Conservation (phyloP, 1,140 invertebrate genomes). For the Polypedilum vanderplanki region DNA sequence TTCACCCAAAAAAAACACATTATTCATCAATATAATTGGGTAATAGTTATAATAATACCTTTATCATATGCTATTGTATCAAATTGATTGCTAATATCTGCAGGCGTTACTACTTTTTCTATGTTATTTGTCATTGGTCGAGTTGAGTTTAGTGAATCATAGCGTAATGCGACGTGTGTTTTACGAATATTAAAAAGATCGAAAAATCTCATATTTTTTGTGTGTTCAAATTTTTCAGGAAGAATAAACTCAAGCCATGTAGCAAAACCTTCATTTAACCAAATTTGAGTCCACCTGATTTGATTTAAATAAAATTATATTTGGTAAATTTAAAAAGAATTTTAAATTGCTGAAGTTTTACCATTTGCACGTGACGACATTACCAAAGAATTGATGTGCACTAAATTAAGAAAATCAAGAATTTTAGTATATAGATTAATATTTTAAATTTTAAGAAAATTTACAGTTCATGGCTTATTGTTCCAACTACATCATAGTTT, state of each 20-base stretch:
- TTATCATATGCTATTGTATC: slow-evolving; percentile 50
- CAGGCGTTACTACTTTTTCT: slow-evolving; percentile 55
- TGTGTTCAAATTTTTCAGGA: too few species aligned
- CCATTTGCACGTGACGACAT: slow-evolving; percentile 55
- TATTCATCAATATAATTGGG: too few species aligned
- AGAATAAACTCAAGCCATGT: slow-evolving; percentile 54
- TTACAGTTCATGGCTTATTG: slow-evolving; percentile 49
- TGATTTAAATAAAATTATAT: not conserved
- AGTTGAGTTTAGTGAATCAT: slow-evolving; percentile 55
- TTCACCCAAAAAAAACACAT: slow-evolving; percentile 44
- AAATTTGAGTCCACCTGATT: slow-evolving; percentile 47
- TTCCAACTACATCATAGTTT: too few species aligned
- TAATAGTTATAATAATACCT: too few species aligned
- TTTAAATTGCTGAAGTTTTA: slow-evolving; percentile 41
- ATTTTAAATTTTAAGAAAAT: not conserved
- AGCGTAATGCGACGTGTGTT: slow-evolving; percentile 51
- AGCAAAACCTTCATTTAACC: slow-evolving; percentile 65
- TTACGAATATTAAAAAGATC: slow-evolving; percentile 69
- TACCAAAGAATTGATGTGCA: slow-evolving; percentile 64
- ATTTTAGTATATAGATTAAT: not conserved
- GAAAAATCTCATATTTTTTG: slow-evolving; percentile 71
- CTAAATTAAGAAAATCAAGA: too few species aligned
- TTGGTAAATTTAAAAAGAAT: slow-evolving; percentile 29
- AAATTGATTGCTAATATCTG: slow-evolving; percentile 52
- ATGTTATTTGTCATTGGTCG: slow-evolving; percentile 71